Evolutionary conservation across 1,140 invertebrate species (phyloP), one percentile per base, ranked within the genome.

Genomic region (Diorhabda carinulata): DNA sequence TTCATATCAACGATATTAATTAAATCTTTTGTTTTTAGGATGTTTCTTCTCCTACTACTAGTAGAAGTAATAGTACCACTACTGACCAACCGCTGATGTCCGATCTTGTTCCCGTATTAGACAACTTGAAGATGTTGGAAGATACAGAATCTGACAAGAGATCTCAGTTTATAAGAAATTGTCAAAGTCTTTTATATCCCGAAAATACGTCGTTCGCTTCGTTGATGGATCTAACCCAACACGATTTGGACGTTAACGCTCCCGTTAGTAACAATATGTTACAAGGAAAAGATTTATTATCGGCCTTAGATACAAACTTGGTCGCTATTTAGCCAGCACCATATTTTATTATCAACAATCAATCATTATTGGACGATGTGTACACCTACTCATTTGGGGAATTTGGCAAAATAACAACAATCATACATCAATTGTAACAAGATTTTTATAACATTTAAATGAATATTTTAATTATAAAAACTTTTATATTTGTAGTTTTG

Each of bases 231-330:
- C 77, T 86, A 8, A 86, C 83, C 3, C 82, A 83, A 52, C 84
- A 83, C 68, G 86, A 87, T 75, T 86, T 81, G 69, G 85, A 86
- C 71, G 85, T 87, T 5, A 86, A 87, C 71, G 85, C 85, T 25
- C 86, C 86, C 3, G 78, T 84, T 2, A 79, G 78, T 44, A 78
- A 70, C 41, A 65, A 73, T 61, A 74, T 86, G 4, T 75, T 87
- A 9, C 83, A 86, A 64, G 85, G 85, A 3, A 78, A 82, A 45
- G 86, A 87, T 56, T 75, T 87, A 8, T 76, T 87, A 10, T 82
- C 72, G 44, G 85, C 85, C 3, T 76, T 87, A 6, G 86, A 86
- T 47, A 77, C 77, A 4, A 72, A 68, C 52, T 69, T 69, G 47
- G 68, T 62, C 45, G 42, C 63, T 67, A 78, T 78, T 68, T 78